These are phyloP conservation scores for Hofmannophila pseudospretella DNA, from an alignment of 2,888 invertebrate genomes.

Conservation along the genomic window DNA sequence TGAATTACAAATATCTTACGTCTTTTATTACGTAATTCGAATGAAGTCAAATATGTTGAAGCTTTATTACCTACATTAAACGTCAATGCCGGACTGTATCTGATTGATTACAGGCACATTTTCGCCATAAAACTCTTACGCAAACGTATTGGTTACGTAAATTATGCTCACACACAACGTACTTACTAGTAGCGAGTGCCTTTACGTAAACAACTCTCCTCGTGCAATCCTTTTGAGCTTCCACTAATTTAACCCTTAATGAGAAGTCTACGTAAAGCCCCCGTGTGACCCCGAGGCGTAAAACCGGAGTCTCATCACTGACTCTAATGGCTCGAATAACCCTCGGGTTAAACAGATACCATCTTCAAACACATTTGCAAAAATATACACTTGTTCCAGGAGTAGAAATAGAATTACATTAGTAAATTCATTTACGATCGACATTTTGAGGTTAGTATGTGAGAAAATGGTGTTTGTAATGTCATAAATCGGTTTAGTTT, in stretches of 20 bases:
- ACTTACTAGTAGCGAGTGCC: conserved; percentile 19
- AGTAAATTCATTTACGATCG: conserved; percentile 4
- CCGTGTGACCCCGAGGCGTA: conserved; percentile 56
- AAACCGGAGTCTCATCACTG: conserved; percentile 61
- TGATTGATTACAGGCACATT: not conserved
- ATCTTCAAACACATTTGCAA: conserved; percentile 40
- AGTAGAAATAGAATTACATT: not conserved
- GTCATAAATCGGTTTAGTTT: conserved; percentile 5
- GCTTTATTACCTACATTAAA: too few relatives aligned
- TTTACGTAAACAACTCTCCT: conserved; percentile 44
- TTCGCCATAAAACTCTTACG: conserved; percentile 23
- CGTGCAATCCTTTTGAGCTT: conserved; percentile 41
- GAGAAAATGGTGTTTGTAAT: conserved; percentile 4
- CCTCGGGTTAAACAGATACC: conserved; percentile 49
- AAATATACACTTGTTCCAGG: conserved; percentile 15
- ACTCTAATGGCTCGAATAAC: conserved; percentile 61
- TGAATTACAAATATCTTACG: too few relatives aligned
- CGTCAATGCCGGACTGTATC: not conserved
- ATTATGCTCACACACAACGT: not conserved
- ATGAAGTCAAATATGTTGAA: too few relatives aligned
- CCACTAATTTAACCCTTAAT: conserved; percentile 62
- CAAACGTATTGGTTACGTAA: conserved; percentile 15
- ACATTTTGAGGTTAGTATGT: conserved; percentile 8
- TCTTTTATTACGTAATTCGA: too few relatives aligned
- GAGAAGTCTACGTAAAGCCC: conserved; percentile 50